Evolutionary conservation across 1,140 invertebrate species (phyloP), one percentile per base, ranked within the genome.

Genomic region (Odontomachus brunneus): DNA sequence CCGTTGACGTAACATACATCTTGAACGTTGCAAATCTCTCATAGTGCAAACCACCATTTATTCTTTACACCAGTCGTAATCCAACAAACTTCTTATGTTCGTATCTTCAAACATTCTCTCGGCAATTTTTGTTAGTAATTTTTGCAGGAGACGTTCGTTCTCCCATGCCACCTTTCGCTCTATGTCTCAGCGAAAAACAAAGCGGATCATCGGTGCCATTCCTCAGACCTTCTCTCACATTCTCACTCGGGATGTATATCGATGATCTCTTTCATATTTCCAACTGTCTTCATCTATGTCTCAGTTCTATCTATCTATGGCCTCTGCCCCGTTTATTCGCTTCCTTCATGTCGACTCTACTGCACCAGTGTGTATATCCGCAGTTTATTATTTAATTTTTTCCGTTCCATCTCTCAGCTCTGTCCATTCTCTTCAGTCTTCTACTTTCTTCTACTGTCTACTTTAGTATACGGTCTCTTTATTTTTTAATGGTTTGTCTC

Each of bases 191-290:
- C 60, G 73, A 60, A 33, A 22, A 26, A 57, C 11, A 78, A 80
- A 80, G 75, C 57, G 65, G 17, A 80, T 71, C 65, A 69, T 80
- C 75, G 75, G 65, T 38, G 12, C 51, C 33, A 2, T 59, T 80
- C 65, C 51, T 80, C 33, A 44, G 44, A 0, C 59, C 26, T 84
- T 69, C 73, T 67, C 75, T 84, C 65, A 81, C 53, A 88, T 85
- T 87, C 83, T 89, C 84, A 90, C 89, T 90, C 88, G 92, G 92
- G 93, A 91, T 93, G 92, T 93, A 94, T 92, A 94, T 94, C 93
- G 92, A 90, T 90, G 83, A 91, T 84, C 76, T 83, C 62, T 83
- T 84, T 24, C 76, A 80, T 44, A 11, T 80, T 80, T 80, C 65
- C 51, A 59, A 55, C 49, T 83, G n/a, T 55, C 67, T 71, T 71